A percentile compares a stretch with the other conserved stretches of the same genome.
phyloP scores from a whole-genome alignment of 2,113 vertebrate species.

The Otus sunia region DNA sequence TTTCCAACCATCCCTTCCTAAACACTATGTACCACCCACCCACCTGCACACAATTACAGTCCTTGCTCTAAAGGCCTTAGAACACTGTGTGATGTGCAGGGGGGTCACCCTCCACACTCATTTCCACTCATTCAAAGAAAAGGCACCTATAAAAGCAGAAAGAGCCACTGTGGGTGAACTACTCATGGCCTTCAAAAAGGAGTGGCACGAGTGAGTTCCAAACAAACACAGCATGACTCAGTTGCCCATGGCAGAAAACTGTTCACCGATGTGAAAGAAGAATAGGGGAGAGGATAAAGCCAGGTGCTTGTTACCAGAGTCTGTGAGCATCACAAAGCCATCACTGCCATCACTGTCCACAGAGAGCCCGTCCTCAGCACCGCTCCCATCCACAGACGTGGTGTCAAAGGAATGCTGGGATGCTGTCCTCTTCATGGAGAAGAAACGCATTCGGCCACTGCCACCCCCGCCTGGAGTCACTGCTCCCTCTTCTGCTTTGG shows the following conservation, averaged over 20 bases:
- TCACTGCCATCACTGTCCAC: constrained; percentile 92
- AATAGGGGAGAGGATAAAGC: neutral
- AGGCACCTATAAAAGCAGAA: neutral
- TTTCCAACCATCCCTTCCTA: neutral
- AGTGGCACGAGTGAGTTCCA: neutral
- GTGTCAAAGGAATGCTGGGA: constrained; percentile 93
- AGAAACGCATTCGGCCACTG: constrained; percentile 72
- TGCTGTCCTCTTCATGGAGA: constrained; percentile 84
- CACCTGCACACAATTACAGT: neutral
- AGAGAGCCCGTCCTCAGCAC: constrained; percentile 87
- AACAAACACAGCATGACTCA: rapidly evolving
- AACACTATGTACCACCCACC: neutral
- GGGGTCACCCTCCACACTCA: neutral
- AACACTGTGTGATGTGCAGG: rapidly evolving
- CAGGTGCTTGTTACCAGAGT: constrained; percentile 77
- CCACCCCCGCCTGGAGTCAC: constrained; percentile 53
- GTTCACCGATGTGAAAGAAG: neutral
- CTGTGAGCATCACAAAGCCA: constrained; percentile 85
- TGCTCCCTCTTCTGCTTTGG: constrained; percentile 78
- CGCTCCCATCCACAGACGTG: constrained; percentile 84
- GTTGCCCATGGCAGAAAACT: neutral
- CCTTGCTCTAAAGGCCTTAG: neutral
- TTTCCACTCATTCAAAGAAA: neutral
- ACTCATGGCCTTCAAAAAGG: neutral
- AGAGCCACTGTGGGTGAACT: neutral